Evolutionary conservation across 2,797 vertebrate species (phyloP), one percentile per base, ranked within the genome.

Genomic region (Tokudaia tokunoshimensis): DNA sequence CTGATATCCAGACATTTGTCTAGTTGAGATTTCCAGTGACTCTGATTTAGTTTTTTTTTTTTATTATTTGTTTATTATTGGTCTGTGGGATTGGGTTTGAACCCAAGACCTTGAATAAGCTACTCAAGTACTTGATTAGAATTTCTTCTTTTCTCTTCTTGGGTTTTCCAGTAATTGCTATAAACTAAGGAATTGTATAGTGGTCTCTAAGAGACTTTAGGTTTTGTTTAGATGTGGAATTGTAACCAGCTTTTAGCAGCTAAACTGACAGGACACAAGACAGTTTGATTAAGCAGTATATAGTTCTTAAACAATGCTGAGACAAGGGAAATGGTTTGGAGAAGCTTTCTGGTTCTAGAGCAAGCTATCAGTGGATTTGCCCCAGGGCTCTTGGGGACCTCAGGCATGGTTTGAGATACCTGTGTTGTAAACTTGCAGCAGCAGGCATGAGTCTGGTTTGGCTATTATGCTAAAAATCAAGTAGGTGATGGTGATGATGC

Each of bases 221-320:
- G 85, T 96, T 89, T 89, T 76, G n/a, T 94, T 96, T 91, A 80
- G 65, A 37, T 44, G 26, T 95, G 44, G 13, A 67, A 94, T 92
- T 91, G 6, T 87, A 92, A 37, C 37, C 44, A 34, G 19, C 20
- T 89, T 72, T 81, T 81, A 61, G 50, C 9, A 26, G 6, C 50
- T 76, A 50, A 93, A 50, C 13, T 6, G 22, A 3, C 19, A 19
- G 47, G 65, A 78, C 37, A 34, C 4, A 34, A 15, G 14, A 29
- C 59, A 55, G 52, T 86, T 44, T 82, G 81, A 31, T 34, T 34
- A 63, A 70, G 61, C 44, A 61, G 31, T 14, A 57, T 89, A 11
- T 10, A 94, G 19, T 57, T 85, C 72, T 79, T 92, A 50, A 82
- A 78, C 78, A 44, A 91, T 65, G 3, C 41, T 12, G 14, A 94